phyloP scores from a whole-genome alignment of 2,797 vertebrate genomes.

The Chaetodon trifasciatus region DNA sequence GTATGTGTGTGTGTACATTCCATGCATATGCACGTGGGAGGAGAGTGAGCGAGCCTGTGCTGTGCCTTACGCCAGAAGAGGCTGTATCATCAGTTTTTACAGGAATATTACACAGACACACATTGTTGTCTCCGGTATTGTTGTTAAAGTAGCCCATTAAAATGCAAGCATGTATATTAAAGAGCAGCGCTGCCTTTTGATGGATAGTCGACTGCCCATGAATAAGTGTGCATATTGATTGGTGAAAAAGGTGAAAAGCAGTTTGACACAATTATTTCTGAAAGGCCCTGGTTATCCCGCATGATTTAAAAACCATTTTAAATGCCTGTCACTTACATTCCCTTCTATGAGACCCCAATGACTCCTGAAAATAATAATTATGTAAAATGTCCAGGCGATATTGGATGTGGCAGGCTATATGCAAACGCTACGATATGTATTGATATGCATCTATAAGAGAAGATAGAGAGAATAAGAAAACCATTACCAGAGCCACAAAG shows the following conservation, averaged over 20 bases:
- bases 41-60: constrained; percentile 47
- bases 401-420: constrained; percentile 82
- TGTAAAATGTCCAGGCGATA: constrained; percentile 85
- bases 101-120: constrained; percentile 79
- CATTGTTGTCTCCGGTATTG: constrained; percentile 86
- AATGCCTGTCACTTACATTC: constrained; percentile 88
- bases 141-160: constrained; percentile 88
- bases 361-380: constrained; percentile 89
- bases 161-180: constrained; percentile 90
- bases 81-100: constrained; percentile 81
- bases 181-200: constrained; percentile 85
- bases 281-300: constrained; percentile 84
- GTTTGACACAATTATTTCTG: constrained; percentile 90
- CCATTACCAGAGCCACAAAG: constrained; percentile 65
- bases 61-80: constrained; percentile 69
- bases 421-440: constrained; percentile 68
- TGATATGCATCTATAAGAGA: constrained; percentile 83
- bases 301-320: constrained; percentile 89
- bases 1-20: constrained; percentile 4
- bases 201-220: constrained; percentile 83
- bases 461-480: constrained; percentile 73
- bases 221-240: constrained; percentile 89
- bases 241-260: constrained; percentile 88
- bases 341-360: constrained; percentile 83
- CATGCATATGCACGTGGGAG: constrained; percentile 10